Evolutionary conservation across 2,888 invertebrate species (phyloP), one percentile per base, ranked within the genome.

Genomic region (Salticus scenicus): DNA sequence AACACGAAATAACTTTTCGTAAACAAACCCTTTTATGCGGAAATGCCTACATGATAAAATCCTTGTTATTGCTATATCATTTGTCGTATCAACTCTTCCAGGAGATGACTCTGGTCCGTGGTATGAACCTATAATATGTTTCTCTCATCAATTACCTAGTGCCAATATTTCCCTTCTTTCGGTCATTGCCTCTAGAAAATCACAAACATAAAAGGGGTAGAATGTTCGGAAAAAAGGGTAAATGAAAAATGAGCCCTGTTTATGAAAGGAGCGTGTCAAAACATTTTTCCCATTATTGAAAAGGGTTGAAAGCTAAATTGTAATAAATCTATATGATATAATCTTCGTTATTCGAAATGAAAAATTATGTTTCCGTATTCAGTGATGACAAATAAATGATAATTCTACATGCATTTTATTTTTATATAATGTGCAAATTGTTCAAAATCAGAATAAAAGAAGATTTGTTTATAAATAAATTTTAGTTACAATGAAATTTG

Each of bases 121-220:
- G 57, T 24, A 57, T 24, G 24, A 24, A 24, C 57, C 57, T 24
- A 57, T 57, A 57, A 57, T 57, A 57, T 57, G 57, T 57, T 57
- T 20, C 24, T 57, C 57, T 24, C 57, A 57, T 57, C 57, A 20
- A 57, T 57, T 57, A 57, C 17, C 42, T 47, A 47, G 42, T 47
- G 42, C 42, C 17, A 17, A 57, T 24, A 57, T 24, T 57, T 57
- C 57, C 57, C 57, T 47, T 47, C 42, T 12, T 17, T 4, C 17
- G 57, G 57, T 57, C 57, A 57, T 57, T 57, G 57, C 24, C 24
- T 4, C 24, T 20, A 24, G 37, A 10, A 37, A 24, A 1, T 24
- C 17, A 12, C 24, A 57, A 17, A 20, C 1, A 37, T 17, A 57
- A 57, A 57, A 57, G 57, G 57, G 57, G 57, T 57, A 57, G 24